phyloP scores from a whole-genome alignment of 2,888 invertebrate genomes.

The Scaptomyza cyrtandrae region DNA sequence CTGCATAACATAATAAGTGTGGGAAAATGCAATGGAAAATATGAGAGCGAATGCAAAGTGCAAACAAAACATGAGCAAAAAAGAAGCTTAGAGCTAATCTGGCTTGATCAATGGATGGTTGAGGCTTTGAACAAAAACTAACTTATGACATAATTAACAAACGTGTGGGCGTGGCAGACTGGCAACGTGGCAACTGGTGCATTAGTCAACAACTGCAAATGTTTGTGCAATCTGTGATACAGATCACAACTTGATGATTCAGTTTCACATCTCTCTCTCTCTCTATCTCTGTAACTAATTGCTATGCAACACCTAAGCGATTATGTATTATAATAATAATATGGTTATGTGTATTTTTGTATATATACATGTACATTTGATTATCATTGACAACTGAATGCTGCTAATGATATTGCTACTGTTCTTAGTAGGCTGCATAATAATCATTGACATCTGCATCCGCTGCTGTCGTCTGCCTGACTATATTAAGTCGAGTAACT shows the following conservation, averaged over 20 bases:
- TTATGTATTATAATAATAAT: constrained; percentile 54
- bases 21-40: constrained; percentile 59
- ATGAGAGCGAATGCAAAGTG: constrained; percentile 40
- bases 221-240: constrained; percentile 43
- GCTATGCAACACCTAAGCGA: constrained; percentile 40
- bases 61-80: constrained; percentile 35
- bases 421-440: constrained; percentile 68
- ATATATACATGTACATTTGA: constrained; percentile 20
- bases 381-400: constrained; percentile 8
- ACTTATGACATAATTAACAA: constrained; percentile 61
- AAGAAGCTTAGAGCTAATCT: constrained; percentile 45
- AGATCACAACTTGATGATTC: constrained; percentile 56
- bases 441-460: constrained; percentile 52
- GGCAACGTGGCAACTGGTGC: constrained; percentile 26
- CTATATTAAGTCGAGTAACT: constrained; percentile 15
- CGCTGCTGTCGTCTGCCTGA: constrained; percentile 30
- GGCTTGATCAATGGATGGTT: constrained; percentile 38
- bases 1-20: constrained; percentile 73
- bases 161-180: constrained; percentile 51
- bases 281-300: constrained; percentile 51
- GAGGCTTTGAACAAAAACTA: constrained; percentile 40
- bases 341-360: constrained; percentile 41
- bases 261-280: constrained; percentile 35
- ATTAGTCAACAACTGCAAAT: constrained; percentile 65
- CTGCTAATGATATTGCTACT: constrained; percentile 21